These are phyloP conservation scores for Aptenodytes patagonicus DNA, from an alignment of 2,113 vertebrate species.

Conservation along the genomic window DNA sequence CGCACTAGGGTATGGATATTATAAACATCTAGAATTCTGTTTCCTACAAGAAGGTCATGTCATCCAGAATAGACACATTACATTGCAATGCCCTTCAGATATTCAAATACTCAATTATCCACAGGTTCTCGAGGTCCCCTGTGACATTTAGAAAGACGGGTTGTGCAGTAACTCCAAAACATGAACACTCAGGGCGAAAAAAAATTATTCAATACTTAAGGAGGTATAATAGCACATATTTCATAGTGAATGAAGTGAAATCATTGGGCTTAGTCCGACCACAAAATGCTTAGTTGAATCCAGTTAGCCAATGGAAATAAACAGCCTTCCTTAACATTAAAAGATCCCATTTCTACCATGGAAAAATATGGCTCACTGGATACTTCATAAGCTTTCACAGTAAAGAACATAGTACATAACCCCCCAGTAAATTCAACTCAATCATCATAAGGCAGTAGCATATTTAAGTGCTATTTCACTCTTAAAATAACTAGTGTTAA, in stretches of 20 bases:
- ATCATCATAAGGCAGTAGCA: neutral
- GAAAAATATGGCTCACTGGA: neutral
- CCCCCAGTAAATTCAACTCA: neutral
- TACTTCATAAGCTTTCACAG: neutral
- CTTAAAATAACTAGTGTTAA: neutral
- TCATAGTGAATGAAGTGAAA: neutral
- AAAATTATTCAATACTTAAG: neutral
- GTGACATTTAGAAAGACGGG: neutral
- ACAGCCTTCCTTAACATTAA: neutral
- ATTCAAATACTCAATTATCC: slow-evolving; percentile 14
- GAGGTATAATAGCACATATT: neutral
- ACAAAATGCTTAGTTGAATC: neutral
- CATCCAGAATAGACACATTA: neutral
- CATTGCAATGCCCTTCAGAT: neutral
- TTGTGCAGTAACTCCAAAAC: neutral
- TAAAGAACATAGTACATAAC: neutral
- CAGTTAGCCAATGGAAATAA: neutral
- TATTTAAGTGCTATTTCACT: neutral
- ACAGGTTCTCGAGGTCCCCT: neutral
- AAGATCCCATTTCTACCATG: neutral
- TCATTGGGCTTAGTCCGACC: neutral
- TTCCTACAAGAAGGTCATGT: neutral
- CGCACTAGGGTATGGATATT: neutral
- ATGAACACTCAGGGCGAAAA: neutral
- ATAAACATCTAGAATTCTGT: neutral